These are phyloP conservation scores for Brachystomella parvula DNA, from an alignment of 1,140 invertebrate species.

Conservation along the genomic window DNA sequence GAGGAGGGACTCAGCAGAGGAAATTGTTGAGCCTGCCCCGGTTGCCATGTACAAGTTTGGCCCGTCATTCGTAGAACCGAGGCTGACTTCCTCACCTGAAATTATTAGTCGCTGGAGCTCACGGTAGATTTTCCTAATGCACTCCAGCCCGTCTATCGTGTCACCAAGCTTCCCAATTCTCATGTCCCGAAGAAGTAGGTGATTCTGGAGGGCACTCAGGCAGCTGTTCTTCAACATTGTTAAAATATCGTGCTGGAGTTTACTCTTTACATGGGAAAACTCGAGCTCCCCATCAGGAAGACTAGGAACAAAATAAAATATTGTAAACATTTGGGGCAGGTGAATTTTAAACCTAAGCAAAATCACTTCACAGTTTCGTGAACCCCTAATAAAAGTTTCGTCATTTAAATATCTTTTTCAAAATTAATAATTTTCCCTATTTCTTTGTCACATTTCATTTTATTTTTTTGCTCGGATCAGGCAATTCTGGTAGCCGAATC, in stretches of 20 bases:
- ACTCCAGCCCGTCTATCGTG: constrained; percentile 18
- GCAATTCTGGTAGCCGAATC: no score
- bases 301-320: not conserved
- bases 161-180: constrained; percentile 28
- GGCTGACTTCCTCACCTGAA: constrained; percentile 15
- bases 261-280: constrained; percentile 11
- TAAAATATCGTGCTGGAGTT: constrained; percentile 23
- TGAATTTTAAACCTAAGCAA: not conserved
- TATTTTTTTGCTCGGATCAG: no score
- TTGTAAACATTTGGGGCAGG: not conserved
- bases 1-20: constrained; percentile 15
- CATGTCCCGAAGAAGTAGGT: constrained; percentile 28
- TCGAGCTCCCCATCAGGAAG: constrained; percentile 15
- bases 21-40: constrained; percentile 15
- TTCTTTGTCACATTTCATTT: no score
- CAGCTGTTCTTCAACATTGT: constrained; percentile 29
- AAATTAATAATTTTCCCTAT: no score
- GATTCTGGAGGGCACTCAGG: constrained; percentile 26
- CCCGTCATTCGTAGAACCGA: constrained; percentile 9
- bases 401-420: not conserved
- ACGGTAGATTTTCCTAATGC: constrained; percentile 25
- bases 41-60: constrained; percentile 12
- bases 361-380: not conserved
- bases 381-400: no score
- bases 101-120: constrained; percentile 19